These are phyloP conservation scores for Scatophagus argus DNA, from an alignment of 2,113 vertebrate species.

Conservation along the genomic window DNA sequence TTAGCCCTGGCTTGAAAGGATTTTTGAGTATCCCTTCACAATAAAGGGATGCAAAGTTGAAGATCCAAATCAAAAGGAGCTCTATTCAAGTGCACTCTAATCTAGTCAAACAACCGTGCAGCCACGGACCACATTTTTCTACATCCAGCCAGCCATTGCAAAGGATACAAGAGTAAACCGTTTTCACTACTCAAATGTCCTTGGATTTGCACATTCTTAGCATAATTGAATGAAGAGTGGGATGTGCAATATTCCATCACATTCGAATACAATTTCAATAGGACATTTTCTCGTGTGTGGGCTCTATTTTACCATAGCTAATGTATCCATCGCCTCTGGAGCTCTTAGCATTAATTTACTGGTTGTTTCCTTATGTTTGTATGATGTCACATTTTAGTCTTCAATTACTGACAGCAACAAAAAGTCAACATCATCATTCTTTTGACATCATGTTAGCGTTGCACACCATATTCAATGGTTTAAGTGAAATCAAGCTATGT, in stretches of 20 bases:
- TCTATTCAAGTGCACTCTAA: conserved; percentile 40
- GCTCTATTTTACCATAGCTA: conserved; percentile 53
- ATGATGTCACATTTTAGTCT: conserved; percentile 59
- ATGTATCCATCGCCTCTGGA: conserved; percentile 57
- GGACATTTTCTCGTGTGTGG: conserved; percentile 29
- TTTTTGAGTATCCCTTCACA: not conserved
- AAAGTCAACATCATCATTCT: conserved; percentile 45
- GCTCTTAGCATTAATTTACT: conserved; percentile 58
- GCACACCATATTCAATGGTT: conserved; percentile 17
- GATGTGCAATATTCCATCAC: conserved; percentile 56
- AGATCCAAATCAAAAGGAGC: conserved; percentile 42
- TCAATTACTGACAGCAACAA: conserved; percentile 53
- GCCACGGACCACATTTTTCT: conserved; percentile 45
- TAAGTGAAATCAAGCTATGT: conserved; percentile 2
- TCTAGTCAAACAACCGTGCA: conserved; percentile 51
- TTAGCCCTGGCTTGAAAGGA: not conserved
- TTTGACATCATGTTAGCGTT: conserved; percentile 28
- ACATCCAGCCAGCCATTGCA: conserved; percentile 45
- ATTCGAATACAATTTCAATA: conserved; percentile 71
- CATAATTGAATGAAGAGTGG: conserved; percentile 61
- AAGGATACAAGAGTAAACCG: conserved; percentile 66
- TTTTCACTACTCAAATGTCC: conserved; percentile 67
- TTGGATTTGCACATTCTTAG: conserved; percentile 62
- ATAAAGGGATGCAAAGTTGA: conserved; percentile 22
- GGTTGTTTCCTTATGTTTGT: conserved; percentile 49